Percentiles rank a stretch among this genome's conserved stretches.
These are phyloP conservation scores for Schlechtendalia chinensis DNA, from an alignment of 1,140 invertebrate genomes.

Conservation along the genomic window DNA sequence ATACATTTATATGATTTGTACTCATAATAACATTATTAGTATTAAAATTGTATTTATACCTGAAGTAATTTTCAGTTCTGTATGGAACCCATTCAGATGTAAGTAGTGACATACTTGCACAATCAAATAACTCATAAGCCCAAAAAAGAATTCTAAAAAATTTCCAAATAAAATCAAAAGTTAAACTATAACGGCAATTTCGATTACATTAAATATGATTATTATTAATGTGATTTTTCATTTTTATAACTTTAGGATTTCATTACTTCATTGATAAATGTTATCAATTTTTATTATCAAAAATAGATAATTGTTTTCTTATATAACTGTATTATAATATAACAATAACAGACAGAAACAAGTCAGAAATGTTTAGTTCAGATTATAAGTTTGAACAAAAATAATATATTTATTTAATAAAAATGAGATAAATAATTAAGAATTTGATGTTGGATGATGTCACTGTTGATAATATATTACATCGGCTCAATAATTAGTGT, in stretches of 20 bases:
- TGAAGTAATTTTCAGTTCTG: constrained; percentile 41
- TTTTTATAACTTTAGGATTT: neutral
- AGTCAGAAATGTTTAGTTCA: too few relatives aligned
- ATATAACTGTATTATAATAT: too few relatives aligned
- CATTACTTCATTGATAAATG: neutral
- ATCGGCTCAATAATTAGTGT: too few relatives aligned
- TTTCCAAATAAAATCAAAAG: neutral
- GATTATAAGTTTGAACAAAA: neutral
- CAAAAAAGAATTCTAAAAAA: neutral
- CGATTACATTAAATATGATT: neutral
- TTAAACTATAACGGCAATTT: neutral
- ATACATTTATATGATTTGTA: too few relatives aligned
- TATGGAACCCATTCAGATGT: constrained; percentile 47
- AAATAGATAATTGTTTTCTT: neutral
- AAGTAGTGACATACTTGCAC: constrained; percentile 21
- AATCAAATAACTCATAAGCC: neutral
- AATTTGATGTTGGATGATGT: too few relatives aligned
- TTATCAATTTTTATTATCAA: neutral
- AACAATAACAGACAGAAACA: too few relatives aligned
- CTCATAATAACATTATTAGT: too few relatives aligned
- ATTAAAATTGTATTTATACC: neutral
- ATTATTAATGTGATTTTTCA: neutral
- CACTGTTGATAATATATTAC: too few relatives aligned
- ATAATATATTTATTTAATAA: neutral
- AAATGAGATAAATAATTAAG: neutral